Percentiles rank a stretch among this genome's conserved stretches.
Conservation (phyloP, 2,113 vertebrate species). For the Fulica atra region DNA sequence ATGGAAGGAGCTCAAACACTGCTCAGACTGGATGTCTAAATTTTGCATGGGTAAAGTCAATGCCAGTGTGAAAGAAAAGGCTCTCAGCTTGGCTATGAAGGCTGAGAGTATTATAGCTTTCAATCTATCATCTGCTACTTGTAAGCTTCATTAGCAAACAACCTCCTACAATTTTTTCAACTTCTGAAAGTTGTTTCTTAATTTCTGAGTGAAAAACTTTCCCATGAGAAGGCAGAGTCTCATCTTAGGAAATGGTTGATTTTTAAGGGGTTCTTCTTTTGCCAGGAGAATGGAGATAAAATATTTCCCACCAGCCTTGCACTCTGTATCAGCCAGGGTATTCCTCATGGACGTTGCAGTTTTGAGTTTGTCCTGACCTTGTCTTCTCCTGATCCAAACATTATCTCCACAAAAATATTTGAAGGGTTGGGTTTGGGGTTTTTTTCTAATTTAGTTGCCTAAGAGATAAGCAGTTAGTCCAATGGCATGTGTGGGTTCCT, state of each 20-base stretch:
- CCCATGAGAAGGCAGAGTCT: neutral
- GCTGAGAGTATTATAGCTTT: neutral
- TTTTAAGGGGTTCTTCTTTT: neutral
- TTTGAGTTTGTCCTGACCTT: neutral
- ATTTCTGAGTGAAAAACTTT: neutral
- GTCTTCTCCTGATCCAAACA: neutral
- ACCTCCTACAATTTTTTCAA: neutral
- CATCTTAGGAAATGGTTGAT: neutral
- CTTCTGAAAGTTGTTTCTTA: neutral
- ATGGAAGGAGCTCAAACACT: conserved; percentile 2
- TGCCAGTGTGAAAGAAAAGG: neutral
- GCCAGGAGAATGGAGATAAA: neutral
- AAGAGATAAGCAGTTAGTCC: neutral
- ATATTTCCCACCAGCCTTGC: neutral
- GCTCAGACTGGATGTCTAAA: neutral
- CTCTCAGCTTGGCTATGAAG: neutral
- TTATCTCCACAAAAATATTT: neutral
- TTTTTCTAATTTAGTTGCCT: neutral
- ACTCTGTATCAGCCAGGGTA: neutral
- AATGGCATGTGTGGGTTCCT: neutral
- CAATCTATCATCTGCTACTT: neutral
- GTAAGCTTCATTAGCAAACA: neutral
- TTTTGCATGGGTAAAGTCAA: neutral
- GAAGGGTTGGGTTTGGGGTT: neutral
- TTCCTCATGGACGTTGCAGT: neutral